Percentiles rank a stretch among this genome's conserved stretches.
phyloP scores from a whole-genome alignment of 1,140 invertebrate species.

The Pantala flavescens region DNA sequence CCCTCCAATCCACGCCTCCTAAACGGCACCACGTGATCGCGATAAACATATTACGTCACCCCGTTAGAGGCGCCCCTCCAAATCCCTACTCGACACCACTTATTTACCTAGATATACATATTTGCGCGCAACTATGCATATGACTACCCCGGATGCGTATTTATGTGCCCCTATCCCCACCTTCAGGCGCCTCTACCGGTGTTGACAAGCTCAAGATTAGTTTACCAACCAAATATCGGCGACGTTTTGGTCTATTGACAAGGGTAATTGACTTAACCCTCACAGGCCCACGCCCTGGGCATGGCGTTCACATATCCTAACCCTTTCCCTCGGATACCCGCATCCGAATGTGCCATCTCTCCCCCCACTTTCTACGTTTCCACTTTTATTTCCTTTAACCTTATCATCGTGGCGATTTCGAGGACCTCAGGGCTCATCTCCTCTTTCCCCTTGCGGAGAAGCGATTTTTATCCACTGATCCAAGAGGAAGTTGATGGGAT shows the following conservation, averaged over 20 bases:
- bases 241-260: slow-evolving; percentile 5
- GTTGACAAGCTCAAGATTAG: not conserved
- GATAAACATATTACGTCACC: not conserved
- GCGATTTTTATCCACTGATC: no score
- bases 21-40: not conserved
- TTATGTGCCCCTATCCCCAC: not conserved
- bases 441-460: no score
- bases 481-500: no score
- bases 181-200: not conserved
- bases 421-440: no score
- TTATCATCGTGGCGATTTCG: no score
- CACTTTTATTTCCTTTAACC: no score
- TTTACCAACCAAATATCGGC: slow-evolving; percentile 9
- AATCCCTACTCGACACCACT: not conserved
- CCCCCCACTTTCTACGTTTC: no score
- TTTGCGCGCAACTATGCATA: not conserved
- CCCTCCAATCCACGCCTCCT: not conserved
- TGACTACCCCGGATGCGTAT: not conserved
- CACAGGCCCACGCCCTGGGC: not conserved
- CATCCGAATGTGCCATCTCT: no score
- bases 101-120: slow-evolving; percentile 4
- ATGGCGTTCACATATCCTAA: not conserved
- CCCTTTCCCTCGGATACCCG: not conserved
- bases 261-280: slow-evolving; percentile 5
- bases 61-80: not conserved